phyloP scores from a whole-genome alignment of 2,888 invertebrate species.

The Acanthacorydalis orientalis region DNA sequence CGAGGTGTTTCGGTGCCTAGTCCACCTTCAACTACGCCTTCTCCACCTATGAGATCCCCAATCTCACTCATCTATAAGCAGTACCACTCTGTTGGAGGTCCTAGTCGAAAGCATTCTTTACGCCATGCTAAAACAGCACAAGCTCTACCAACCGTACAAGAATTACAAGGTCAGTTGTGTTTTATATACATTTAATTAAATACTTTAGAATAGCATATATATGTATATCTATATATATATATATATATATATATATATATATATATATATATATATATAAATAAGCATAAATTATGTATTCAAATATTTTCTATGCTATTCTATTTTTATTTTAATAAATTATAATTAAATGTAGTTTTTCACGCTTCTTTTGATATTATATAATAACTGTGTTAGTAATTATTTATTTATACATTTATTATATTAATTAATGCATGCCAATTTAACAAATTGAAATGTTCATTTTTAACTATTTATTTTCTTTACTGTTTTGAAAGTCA shows the following conservation, averaged over 20 bases:
- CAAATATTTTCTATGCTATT: too few species aligned
- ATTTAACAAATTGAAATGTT: too few species aligned
- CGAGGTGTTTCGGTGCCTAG: constrained; percentile 1
- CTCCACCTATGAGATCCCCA: constrained; percentile 25
- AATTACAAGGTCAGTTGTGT: constrained; percentile 46
- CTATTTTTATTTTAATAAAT: too few species aligned
- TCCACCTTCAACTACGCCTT: constrained; percentile 16
- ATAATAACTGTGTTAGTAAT: too few species aligned
- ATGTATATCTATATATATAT: neutral
- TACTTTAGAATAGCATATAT: neutral
- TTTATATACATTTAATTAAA: constrained; percentile 7
- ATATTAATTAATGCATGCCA: too few species aligned
- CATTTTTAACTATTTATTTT: too few species aligned
- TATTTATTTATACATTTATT: too few species aligned
- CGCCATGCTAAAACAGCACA: constrained; percentile 32
- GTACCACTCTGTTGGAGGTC: constrained; percentile 8
- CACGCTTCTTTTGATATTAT: constrained; percentile 9
- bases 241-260: neutral
- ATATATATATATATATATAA: neutral
- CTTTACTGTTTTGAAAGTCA: too few species aligned
- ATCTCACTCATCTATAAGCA: constrained; percentile 11
- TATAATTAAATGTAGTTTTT: constrained; percentile 11
- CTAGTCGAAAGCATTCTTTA: constrained; percentile 35
- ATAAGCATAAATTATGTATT: too few species aligned
- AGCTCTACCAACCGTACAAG: constrained; percentile 50